Percentiles rank a stretch among this genome's conserved stretches.
Conservation (phyloP, 2,113 vertebrate species). For the Thermophis baileyi region DNA sequence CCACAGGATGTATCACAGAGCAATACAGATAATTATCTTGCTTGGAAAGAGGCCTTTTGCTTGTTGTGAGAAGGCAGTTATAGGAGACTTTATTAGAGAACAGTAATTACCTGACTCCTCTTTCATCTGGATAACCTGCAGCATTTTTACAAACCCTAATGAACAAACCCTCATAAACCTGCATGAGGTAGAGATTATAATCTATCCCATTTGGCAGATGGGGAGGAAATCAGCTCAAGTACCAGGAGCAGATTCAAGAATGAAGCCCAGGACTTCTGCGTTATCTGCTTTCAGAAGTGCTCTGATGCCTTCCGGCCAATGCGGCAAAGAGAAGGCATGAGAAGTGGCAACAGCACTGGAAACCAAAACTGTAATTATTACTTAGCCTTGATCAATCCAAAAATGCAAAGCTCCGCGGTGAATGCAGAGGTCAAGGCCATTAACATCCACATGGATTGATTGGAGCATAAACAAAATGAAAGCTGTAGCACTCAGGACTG, state of each 20-base stretch:
- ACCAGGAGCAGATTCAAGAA: not conserved
- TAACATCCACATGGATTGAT: not conserved
- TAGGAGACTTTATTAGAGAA: not conserved
- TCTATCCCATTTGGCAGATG: not conserved
- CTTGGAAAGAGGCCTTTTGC: not conserved
- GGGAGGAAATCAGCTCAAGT: not conserved
- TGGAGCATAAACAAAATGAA: not conserved
- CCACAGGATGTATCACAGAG: not conserved
- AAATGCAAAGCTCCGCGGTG: not conserved
- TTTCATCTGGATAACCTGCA: not conserved
- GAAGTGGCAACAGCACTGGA: not conserved
- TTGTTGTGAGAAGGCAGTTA: not conserved
- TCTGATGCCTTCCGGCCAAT: not conserved
- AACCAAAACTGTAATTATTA: not conserved
- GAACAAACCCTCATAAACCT: slow-evolving; percentile 2
- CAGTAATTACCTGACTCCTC: not conserved
- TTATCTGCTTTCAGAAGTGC: not conserved
- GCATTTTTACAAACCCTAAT: not conserved
- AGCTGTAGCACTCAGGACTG: not conserved
- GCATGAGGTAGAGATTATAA: not conserved
- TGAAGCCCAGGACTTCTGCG: not conserved
- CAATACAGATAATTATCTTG: slow-evolving; percentile 1
- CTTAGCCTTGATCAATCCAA: not conserved
- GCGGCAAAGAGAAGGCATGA: not conserved
- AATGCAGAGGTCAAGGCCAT: not conserved